Conservation (phyloP, 2,113 vertebrate species). For the Urocynchramus pylzowi region DNA sequence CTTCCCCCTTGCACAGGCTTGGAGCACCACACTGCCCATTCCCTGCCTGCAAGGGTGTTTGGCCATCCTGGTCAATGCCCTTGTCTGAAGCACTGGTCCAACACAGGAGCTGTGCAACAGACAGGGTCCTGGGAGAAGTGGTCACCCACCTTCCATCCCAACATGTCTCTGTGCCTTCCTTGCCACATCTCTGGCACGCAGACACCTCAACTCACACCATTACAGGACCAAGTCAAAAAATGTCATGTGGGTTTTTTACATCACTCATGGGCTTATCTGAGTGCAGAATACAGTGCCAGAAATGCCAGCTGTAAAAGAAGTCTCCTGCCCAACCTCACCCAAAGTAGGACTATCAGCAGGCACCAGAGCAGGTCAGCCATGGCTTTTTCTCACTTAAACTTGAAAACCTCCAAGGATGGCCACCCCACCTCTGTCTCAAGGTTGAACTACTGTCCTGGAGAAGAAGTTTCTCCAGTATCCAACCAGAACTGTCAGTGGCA, state of each 20-base stretch:
- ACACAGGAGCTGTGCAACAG: not conserved
- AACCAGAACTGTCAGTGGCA: not conserved
- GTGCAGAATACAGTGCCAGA: not conserved
- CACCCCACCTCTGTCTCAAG: not conserved
- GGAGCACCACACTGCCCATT: accelerated
- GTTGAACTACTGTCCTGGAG: not conserved
- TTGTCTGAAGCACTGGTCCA: not conserved
- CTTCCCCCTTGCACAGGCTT: not conserved
- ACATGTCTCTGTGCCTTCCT: not conserved
- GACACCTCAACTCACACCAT: not conserved
- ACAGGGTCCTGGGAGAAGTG: not conserved
- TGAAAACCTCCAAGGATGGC: not conserved
- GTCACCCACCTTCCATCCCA: not conserved
- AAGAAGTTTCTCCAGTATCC: not conserved
- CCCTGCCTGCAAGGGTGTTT: not conserved
- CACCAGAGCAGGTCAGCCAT: not conserved
- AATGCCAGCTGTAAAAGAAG: not conserved
- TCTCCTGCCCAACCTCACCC: not conserved
- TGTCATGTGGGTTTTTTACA: not conserved
- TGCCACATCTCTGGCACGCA: accelerated
- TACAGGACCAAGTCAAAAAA: not conserved
- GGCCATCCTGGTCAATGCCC: not conserved
- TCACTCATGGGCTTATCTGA: not conserved
- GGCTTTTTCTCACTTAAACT: not conserved
- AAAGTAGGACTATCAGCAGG: not conserved